phyloP scores from a whole-genome alignment of 2,888 invertebrate genomes.

The Amphipyra berbera region DNA sequence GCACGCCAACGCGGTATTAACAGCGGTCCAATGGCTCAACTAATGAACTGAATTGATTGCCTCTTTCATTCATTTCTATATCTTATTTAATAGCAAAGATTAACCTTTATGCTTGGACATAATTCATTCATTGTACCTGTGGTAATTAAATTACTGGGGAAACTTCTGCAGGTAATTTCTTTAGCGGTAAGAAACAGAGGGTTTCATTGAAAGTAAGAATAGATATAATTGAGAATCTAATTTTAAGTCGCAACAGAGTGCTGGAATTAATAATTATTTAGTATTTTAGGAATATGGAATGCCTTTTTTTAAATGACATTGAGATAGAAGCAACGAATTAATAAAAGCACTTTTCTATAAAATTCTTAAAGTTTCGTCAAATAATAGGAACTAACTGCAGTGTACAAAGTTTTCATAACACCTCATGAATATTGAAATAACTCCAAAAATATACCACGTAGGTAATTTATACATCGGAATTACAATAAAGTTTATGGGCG shows the following conservation, averaged over 20 bases:
- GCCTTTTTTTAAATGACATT: too few species aligned
- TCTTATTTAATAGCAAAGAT: conserved; percentile 61
- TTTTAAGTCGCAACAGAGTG: not conserved
- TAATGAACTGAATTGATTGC: conserved; percentile 65
- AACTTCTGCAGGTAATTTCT: conserved; percentile 50
- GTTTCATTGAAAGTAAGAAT: not conserved
- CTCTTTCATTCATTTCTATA: conserved; percentile 65
- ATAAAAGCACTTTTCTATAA: too few species aligned
- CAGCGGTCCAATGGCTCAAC: conserved; percentile 26
- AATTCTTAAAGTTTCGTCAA: too few species aligned
- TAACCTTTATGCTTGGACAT: conserved; percentile 57
- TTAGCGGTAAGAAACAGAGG: not conserved
- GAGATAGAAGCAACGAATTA: too few species aligned
- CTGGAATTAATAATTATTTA: too few species aligned
- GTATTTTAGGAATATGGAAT: too few species aligned
- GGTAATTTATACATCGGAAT: conserved; percentile 19
- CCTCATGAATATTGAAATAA: not conserved
- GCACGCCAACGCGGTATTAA: conserved; percentile 33
- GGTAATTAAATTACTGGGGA: conserved; percentile 59
- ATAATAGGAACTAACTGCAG: too few species aligned
- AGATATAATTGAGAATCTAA: not conserved
- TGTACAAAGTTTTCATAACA: too few species aligned
- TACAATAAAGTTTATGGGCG: conserved; percentile 41
- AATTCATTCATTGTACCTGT: conserved; percentile 61
- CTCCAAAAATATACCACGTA: conserved; percentile 28